These are phyloP conservation scores for Nemapogon koenigi DNA, from an alignment of 2,888 invertebrate genomes.

Conservation along the genomic window DNA sequence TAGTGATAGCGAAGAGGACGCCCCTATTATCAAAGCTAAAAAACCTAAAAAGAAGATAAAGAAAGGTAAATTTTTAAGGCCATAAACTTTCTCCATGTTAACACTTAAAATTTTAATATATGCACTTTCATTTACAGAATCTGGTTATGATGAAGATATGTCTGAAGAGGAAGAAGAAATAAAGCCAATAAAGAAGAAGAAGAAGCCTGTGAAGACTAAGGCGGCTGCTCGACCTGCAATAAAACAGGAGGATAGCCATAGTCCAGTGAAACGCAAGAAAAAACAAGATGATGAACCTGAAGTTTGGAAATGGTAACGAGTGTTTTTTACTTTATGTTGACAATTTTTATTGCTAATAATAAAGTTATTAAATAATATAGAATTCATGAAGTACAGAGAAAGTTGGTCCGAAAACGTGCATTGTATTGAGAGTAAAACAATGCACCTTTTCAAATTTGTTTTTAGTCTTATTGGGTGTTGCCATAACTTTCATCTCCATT, in stretches of 20 bases:
- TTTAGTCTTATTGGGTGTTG: no score
- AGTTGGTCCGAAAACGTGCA: no score
- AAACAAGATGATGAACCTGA: conserved; percentile 83
- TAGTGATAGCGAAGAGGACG: conserved; percentile 75
- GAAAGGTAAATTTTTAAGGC: conserved; percentile 38
- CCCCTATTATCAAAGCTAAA: conserved; percentile 74
- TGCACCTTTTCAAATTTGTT: no score
- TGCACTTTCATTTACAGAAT: conserved; percentile 28
- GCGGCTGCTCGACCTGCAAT: no score
- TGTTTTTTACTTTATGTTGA: no score
- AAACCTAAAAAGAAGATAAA: conserved; percentile 68
- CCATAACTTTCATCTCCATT: no score
- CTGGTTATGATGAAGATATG: conserved; percentile 65
- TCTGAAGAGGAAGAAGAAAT: conserved; percentile 63
- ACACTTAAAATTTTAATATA: background rate
- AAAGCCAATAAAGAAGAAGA: conserved; percentile 60
- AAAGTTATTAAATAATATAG: no score
- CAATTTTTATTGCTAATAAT: no score
- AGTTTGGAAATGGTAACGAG: conserved; percentile 95
- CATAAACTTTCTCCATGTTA: background rate
- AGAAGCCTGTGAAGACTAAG: conserved; percentile 23
- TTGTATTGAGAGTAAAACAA: no score
- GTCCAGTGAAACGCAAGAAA: conserved; percentile 75
- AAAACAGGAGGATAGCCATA: conserved; percentile 35
- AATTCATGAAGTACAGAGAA: no score